Evolutionary conservation across 35 echinoderm and acorn worm species (phyloP).

Genomic region (Amphiura filiformis): DNA sequence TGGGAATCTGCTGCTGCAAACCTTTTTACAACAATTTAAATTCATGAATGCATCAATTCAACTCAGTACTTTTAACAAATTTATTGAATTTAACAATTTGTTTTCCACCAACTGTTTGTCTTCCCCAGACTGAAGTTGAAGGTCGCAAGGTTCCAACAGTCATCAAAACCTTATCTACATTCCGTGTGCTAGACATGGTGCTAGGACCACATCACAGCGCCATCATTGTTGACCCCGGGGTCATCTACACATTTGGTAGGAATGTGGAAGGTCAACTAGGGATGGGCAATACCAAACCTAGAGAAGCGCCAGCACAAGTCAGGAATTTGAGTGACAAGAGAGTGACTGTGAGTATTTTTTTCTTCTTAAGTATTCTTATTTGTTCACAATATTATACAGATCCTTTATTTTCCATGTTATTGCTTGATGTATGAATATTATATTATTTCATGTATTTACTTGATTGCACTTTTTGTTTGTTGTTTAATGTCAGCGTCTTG

Average conservation of each 20-base stretch:
- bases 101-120: too few species aligned
- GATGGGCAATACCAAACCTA: conserved; percentile 80
- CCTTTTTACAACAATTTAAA: too few species aligned
- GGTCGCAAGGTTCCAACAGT: conserved; percentile 83
- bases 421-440: too few species aligned
- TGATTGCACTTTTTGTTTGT: too few species aligned
- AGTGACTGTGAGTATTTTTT: conserved; percentile 58
- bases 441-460: too few species aligned
- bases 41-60: too few species aligned
- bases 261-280: conserved; percentile 97
- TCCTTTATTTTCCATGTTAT: too few species aligned
- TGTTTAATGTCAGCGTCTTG: too few species aligned
- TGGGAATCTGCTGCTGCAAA: too few species aligned
- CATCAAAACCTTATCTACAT: conserved; percentile 71
- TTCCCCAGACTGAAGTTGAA: conserved; percentile 94
- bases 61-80: too few species aligned
- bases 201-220: conserved; percentile 91
- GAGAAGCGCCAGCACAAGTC: conserved; percentile 78
- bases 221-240: conserved; percentile 78
- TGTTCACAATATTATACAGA: not conserved
- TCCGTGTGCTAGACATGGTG: conserved; percentile 87
- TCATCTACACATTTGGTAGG: conserved; percentile 92
- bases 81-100: too few species aligned
- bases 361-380: too few species aligned
- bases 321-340: conserved; percentile 70